These are phyloP conservation scores for Tokudaia tokunoshimensis DNA, from an alignment of 2,797 vertebrate species.

Conservation along the genomic window DNA sequence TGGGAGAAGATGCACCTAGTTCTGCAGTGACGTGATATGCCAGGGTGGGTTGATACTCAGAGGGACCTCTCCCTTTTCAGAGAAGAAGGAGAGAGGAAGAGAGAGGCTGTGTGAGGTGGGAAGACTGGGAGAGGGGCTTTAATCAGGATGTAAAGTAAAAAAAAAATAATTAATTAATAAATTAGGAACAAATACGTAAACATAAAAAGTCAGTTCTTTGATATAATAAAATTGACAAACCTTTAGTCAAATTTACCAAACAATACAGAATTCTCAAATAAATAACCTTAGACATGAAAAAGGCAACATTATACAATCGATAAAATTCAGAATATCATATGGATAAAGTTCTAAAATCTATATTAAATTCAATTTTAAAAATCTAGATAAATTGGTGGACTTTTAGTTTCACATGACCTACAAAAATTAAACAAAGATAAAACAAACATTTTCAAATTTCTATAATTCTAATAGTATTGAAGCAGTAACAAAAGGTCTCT, in stretches of 20 bases:
- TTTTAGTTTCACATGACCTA: not conserved
- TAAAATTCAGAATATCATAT: too few relatives aligned
- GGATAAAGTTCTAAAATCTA: not conserved
- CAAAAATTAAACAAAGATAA: not conserved
- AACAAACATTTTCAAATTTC: not conserved
- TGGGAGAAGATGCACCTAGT: not conserved
- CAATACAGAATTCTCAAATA: not conserved
- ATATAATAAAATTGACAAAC: not conserved
- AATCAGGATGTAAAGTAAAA: not conserved
- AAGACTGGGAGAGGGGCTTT: not conserved
- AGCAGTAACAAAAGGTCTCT: not conserved
- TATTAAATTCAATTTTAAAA: not conserved
- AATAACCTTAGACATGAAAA: not conserved
- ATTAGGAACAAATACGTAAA: not conserved
- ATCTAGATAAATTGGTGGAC: not conserved
- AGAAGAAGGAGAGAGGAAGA: not conserved
- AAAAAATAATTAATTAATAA: too few relatives aligned
- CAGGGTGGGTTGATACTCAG: not conserved
- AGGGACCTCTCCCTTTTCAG: not conserved
- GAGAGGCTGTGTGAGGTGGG: not conserved
- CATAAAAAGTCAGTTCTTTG: not conserved
- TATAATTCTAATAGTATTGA: not conserved
- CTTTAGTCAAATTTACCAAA: not conserved
- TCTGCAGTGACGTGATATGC: not conserved
- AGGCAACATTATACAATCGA: too few relatives aligned